A percentile compares a stretch with the other conserved stretches of the same genome.
Evolutionary conservation across 2,113 vertebrate genomes (phyloP).

Genomic region (Caranx ignobilis): DNA sequence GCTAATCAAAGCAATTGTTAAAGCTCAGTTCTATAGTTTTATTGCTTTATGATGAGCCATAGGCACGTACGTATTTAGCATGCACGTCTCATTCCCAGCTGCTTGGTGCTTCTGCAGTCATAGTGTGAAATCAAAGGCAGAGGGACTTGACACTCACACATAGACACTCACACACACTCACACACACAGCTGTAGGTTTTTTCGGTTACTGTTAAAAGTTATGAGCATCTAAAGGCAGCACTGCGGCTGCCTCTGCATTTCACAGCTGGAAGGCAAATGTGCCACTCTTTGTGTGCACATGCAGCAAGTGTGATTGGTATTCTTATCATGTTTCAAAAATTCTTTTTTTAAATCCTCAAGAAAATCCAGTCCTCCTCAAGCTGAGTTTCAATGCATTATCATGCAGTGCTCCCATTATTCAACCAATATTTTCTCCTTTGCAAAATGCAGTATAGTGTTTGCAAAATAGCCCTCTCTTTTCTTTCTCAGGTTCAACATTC

Average conservation of each 20-base stretch:
- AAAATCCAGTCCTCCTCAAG: neutral
- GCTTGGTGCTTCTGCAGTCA: conserved; percentile 42
- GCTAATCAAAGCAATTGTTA: conserved; percentile 19
- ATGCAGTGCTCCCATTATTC: conserved; percentile 3
- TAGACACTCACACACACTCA: conserved; percentile 44
- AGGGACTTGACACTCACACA: conserved; percentile 37
- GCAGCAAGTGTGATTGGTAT: conserved; percentile 42
- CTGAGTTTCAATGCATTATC: neutral
- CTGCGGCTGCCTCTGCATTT: conserved; percentile 44
- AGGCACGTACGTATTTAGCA: conserved; percentile 34
- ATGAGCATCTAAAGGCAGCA: conserved; percentile 44
- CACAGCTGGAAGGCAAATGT: conserved; percentile 44
- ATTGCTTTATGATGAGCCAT: neutral
- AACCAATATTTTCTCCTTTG: neutral
- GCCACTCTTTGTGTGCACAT: conserved; percentile 2
- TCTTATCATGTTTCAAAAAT: conserved; percentile 42
- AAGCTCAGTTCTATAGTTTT: conserved; percentile 30
- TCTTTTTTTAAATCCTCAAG: neutral
- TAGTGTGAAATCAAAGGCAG: conserved; percentile 66
- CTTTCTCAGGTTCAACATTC: conserved; percentile 91
- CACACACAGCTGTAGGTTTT: conserved; percentile 45
- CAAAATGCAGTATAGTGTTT: neutral
- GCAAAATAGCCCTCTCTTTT: neutral
- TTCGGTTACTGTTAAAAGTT: conserved; percentile 41
- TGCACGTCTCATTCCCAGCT: conserved; percentile 43